phyloP scores from a whole-genome alignment of 2,888 invertebrate species.

The Caenorhabditis wallacei region DNA sequence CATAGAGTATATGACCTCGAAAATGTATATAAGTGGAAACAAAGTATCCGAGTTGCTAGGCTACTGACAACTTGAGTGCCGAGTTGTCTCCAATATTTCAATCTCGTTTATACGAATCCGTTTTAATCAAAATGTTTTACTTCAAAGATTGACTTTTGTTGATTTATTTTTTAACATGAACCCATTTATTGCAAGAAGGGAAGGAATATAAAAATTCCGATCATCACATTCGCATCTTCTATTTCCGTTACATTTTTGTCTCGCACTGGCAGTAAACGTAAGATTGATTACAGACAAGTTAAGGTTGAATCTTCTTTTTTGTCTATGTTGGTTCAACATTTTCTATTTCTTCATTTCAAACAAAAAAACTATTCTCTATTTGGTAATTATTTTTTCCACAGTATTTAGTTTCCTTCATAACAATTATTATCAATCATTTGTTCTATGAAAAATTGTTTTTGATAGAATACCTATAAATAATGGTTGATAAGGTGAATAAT shows the following conservation, averaged over 20 bases:
- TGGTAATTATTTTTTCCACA: neutral
- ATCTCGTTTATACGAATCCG: no score
- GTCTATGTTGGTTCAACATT: neutral
- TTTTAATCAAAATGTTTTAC: no score
- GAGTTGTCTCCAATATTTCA: no score
- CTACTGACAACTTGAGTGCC: no score
- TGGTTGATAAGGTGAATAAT: conserved; percentile 4
- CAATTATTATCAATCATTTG: neutral
- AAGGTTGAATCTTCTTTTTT: neutral
- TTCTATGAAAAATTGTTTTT: conserved; percentile 4
- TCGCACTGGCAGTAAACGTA: neutral
- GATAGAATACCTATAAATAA: neutral
- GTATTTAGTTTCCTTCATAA: neutral
- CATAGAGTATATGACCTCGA: no score
- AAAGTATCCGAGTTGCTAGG: no score
- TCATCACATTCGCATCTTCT: conserved; percentile 1
- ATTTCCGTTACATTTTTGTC: neutral
- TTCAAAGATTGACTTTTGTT: no score
- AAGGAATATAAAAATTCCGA: conserved; percentile 3
- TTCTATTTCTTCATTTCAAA: neutral
- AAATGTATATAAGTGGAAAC: no score
- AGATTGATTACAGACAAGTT: conserved; percentile 12
- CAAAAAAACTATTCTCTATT: neutral
- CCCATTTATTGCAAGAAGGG: neutral
- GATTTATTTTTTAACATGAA: no score